These are phyloP conservation scores for Spicauda simplicius DNA, from an alignment of 2,888 invertebrate species.

Conservation along the genomic window DNA sequence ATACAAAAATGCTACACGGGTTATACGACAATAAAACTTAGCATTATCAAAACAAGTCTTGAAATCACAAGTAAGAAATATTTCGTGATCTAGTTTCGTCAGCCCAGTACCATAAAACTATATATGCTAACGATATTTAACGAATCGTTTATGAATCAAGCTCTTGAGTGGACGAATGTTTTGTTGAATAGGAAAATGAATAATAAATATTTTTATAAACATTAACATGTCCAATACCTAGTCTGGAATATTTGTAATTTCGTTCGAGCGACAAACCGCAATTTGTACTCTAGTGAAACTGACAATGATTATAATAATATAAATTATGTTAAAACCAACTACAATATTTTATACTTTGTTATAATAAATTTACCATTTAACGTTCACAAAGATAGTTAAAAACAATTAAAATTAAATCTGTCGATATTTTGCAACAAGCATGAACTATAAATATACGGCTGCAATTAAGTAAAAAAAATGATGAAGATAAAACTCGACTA, in stretches of 20 bases:
- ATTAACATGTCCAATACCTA: conserved; percentile 12
- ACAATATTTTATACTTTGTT: not conserved
- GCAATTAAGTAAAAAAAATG: no score
- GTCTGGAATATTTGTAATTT: conserved; percentile 19
- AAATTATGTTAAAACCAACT: not conserved
- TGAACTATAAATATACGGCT: not conserved
- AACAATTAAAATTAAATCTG: not conserved
- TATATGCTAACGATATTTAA: conserved; percentile 15
- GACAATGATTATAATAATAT: not conserved
- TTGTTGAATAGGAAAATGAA: conserved; percentile 24
- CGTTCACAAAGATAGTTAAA: not conserved
- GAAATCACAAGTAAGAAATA: conserved; percentile 13
- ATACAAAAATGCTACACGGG: conserved; percentile 15
- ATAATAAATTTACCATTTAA: not conserved
- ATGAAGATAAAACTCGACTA: no score
- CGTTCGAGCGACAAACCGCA: conserved; percentile 16
- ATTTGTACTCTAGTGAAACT: conserved; percentile 17
- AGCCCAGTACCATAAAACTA: conserved; percentile 28
- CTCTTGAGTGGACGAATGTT: conserved; percentile 33
- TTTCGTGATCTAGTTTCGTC: conserved; percentile 4
- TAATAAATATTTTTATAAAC: conserved; percentile 23
- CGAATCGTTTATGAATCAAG: conserved; percentile 27
- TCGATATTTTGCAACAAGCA: no score
- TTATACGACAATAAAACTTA: conserved; percentile 19
- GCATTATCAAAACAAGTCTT: conserved; percentile 24